Evolutionary conservation across 1,140 invertebrate species (phyloP).

Genomic region (Hyles vespertilio): DNA sequence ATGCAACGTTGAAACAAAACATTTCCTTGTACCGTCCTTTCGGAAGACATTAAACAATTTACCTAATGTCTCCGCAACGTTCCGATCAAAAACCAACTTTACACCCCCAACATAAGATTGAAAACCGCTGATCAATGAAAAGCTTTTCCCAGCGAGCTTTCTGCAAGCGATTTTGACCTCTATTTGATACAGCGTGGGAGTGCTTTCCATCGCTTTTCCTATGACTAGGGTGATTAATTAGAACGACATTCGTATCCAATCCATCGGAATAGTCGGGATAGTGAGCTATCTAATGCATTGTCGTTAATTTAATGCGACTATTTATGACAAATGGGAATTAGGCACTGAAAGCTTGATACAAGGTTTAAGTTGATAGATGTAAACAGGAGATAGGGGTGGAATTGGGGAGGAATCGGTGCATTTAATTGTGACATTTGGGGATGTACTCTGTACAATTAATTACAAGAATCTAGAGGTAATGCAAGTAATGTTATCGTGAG

Average conservation of each 20-base stretch:
- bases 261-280: conserved; percentile 60
- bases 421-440: too few relatives aligned
- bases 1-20: conserved; percentile 46
- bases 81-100: conserved; percentile 27
- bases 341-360: conserved; percentile 32
- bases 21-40: conserved; percentile 44
- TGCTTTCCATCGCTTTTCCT: conserved; percentile 5
- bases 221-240: conserved; percentile 20
- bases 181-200: neutral
- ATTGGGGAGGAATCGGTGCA: neutral
- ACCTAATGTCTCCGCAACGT: conserved; percentile 43
- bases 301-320: conserved; percentile 71
- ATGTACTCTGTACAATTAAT: too few relatives aligned
- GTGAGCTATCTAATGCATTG: conserved; percentile 62
- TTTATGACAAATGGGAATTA: conserved; percentile 68
- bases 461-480: too few relatives aligned
- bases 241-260: conserved; percentile 37
- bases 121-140: conserved; percentile 4
- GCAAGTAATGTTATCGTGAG: too few relatives aligned
- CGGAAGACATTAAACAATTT: conserved; percentile 62
- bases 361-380: conserved; percentile 57
- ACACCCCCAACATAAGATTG: conserved; percentile 24
- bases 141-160: neutral
- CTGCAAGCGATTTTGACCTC: conserved; percentile 6
- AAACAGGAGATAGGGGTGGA: neutral